Evolutionary conservation across 2,113 vertebrate genomes (phyloP), one percentile per base, ranked within the genome.

Genomic region (Aramus guarauna): DNA sequence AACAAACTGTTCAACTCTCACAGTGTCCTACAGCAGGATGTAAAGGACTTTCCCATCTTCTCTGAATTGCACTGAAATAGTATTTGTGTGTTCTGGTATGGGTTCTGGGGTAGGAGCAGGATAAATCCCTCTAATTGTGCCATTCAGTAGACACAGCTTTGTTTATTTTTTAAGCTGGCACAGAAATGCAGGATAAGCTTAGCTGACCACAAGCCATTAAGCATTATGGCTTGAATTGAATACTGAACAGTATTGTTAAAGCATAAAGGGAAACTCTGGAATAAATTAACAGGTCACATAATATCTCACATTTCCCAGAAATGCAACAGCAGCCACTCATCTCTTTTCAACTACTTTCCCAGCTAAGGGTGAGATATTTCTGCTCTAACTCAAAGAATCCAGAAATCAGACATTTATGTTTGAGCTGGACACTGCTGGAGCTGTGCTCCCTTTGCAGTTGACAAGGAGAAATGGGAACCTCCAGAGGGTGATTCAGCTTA

Each of bases 211-310:
- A 94, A 77, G 56, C 69, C 86, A 92, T 96, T 94, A 78, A 81
- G 66, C 26, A 11, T 92, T 94, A 79, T 60, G 58, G 83, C 75
- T 96, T 92, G 81, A 94, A 87, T 72, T 97, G 89, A 88, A 96
- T 93, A 83, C 88, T 97, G 95, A 96, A 82, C 86, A 55, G 75
- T 94, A 96, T 97, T 97, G 96, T 97, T 95, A 94, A 94, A 91
- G 80, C 58, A 85, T 97, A 94, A 95, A 94, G 86, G 52, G 86
- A 94, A 94, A 88, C 43, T 90, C 93, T 90, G 93, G 89, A 97
- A 92, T 82, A 92, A 94, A 88, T 91, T 97, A 94, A 74, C 89
- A 88, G 92, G 92, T 94, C 69, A 15, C 74, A 73, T 62, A 92
- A 76, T 88, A 89, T 76, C 86, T 97, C 74, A 45, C n/a, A 56